Evolutionary conservation across 1,140 invertebrate genomes (phyloP).

Genomic region (Camponotus pennsylvanicus): DNA sequence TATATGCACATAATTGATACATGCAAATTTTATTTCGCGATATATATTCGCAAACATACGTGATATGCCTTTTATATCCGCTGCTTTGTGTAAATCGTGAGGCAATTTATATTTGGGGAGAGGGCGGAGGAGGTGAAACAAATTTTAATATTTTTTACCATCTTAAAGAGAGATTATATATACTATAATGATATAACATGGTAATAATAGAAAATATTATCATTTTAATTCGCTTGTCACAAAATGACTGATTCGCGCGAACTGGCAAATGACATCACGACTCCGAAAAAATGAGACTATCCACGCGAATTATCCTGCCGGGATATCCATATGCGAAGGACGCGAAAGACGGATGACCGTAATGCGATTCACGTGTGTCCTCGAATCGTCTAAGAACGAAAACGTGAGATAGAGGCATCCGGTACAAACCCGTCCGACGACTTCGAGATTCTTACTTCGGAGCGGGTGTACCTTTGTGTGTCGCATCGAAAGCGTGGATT

Average conservation of each 20-base stretch:
- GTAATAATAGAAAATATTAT: not conserved
- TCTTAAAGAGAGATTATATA: not conserved
- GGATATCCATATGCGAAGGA: slow-evolving; percentile 19
- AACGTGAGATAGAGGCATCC: slow-evolving; percentile 67
- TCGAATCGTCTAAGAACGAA: slow-evolving; percentile 58
- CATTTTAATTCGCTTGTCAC: slow-evolving; percentile 11
- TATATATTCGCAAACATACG: not conserved
- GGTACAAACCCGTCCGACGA: slow-evolving; percentile 69
- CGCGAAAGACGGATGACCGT: slow-evolving; percentile 31
- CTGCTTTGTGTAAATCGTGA: not conserved
- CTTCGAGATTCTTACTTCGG: slow-evolving; percentile 48
- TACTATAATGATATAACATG: not conserved
- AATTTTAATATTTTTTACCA: not conserved
- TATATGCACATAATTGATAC: slow-evolving; percentile 30
- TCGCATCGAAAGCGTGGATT: slow-evolving; percentile 45
- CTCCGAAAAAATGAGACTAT: slow-evolving; percentile 19
- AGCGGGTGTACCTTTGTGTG: slow-evolving; percentile 55
- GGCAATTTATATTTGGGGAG: not conserved
- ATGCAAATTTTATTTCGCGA: slow-evolving; percentile 40
- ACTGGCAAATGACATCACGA: slow-evolving; percentile 12
- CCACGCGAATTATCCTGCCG: slow-evolving; percentile 31
- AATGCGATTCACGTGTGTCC: slow-evolving; percentile 51
- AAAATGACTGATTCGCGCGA: not conserved
- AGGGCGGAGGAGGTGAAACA: not conserved
- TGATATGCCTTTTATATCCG: not conserved